Evolutionary conservation across 2,888 invertebrate genomes (phyloP).

Genomic region (Leistus spinibarbis): DNA sequence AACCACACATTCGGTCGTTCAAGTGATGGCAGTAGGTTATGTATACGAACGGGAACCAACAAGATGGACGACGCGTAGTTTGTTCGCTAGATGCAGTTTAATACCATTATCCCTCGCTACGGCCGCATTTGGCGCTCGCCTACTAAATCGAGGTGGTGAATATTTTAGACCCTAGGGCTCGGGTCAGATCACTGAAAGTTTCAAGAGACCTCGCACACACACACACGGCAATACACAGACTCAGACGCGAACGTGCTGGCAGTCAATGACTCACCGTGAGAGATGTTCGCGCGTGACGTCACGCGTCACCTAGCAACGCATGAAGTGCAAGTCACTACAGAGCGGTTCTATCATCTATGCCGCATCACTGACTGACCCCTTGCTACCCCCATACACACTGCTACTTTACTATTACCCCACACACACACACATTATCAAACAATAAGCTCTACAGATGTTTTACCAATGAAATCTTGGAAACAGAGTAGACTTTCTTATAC

Average conservation of each 20-base stretch:
- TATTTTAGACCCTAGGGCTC: conserved; percentile 5
- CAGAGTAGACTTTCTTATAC: too few relatives aligned
- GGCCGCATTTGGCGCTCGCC: background rate
- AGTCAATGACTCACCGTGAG: conserved; percentile 44
- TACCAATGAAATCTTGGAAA: background rate
- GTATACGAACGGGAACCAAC: background rate
- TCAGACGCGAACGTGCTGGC: conserved; percentile 40
- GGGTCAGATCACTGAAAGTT: conserved; percentile 7
- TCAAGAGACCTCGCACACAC: background rate
- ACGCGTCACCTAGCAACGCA: conserved; percentile 46
- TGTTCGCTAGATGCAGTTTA: conserved; percentile 8
- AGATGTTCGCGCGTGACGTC: conserved; percentile 45
- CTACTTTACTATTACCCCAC: too few relatives aligned
- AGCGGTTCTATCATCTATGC: background rate
- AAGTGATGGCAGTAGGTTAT: background rate
- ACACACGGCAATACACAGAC: conserved; percentile 24
- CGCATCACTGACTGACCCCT: background rate
- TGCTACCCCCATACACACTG: background rate
- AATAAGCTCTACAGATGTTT: background rate
- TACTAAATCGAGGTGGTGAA: conserved; percentile 14
- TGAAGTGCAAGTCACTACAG: conserved; percentile 30
- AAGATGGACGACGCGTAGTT: background rate
- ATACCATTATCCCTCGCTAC: conserved; percentile 4
- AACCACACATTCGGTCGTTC: background rate
- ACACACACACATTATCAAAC: background rate